phyloP scores from a whole-genome alignment of 1,140 invertebrate genomes.

The Anastatus disparis region DNA sequence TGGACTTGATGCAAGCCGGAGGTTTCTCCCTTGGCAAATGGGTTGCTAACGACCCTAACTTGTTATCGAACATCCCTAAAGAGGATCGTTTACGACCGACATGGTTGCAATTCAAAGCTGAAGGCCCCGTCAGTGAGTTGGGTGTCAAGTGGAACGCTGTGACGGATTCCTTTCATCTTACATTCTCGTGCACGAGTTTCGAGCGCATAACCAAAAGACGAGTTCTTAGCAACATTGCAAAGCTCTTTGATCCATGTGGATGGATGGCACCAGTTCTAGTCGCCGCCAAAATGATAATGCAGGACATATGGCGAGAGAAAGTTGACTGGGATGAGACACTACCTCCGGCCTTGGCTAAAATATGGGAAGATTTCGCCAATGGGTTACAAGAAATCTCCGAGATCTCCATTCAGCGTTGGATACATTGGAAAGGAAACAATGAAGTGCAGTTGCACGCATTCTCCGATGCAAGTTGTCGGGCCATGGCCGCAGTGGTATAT shows the following conservation, averaged over 20 bases:
- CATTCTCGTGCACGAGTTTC: not conserved
- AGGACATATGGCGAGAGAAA: not conserved
- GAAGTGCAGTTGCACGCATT: slow-evolving; percentile 46
- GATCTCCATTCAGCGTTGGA: not conserved
- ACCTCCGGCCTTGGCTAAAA: not conserved
- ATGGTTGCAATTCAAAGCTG: too few relatives aligned
- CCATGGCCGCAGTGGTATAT: slow-evolving; percentile 52
- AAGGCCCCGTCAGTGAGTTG: not conserved
- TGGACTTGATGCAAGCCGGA: not conserved
- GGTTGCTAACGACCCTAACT: too few relatives aligned
- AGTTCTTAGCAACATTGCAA: not conserved
- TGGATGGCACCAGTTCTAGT: too few relatives aligned
- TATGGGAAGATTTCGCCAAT: not conserved
- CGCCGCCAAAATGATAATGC: not conserved
- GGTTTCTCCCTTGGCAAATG: too few relatives aligned
- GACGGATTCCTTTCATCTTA: not conserved
- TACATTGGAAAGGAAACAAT: not conserved
- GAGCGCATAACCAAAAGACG: not conserved
- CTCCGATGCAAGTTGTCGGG: slow-evolving; percentile 46
- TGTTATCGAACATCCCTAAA: too few relatives aligned
- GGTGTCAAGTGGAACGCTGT: not conserved
- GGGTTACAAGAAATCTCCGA: not conserved
- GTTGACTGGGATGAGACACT: not conserved
- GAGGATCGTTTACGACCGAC: too few relatives aligned
- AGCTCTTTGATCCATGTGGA: not conserved